phyloP scores from a whole-genome alignment of 2,113 vertebrate species.

The Nematolebias whitei region DNA sequence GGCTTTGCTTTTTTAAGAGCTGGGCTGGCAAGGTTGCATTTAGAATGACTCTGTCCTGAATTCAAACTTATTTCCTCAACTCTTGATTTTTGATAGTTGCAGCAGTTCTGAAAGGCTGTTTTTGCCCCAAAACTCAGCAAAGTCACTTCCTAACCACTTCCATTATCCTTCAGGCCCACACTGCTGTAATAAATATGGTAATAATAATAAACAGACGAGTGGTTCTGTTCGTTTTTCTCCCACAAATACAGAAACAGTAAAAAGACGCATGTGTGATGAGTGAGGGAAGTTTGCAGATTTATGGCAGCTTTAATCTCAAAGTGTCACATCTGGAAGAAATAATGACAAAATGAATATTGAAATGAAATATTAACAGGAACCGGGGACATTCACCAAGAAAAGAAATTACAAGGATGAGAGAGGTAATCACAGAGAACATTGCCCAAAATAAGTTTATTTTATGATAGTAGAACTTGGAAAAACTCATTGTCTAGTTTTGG shows the following conservation, averaged over 20 bases:
- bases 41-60: constrained; percentile 32
- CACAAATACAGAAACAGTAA: constrained; percentile 64
- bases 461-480: constrained; percentile 55
- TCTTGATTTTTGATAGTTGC: constrained; percentile 30
- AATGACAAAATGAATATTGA: constrained; percentile 71
- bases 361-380: constrained; percentile 65
- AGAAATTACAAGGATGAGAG: constrained; percentile 11
- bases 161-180: constrained; percentile 50
- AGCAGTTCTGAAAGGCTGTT: constrained; percentile 37
- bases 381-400: constrained; percentile 54
- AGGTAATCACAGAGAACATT: constrained; percentile 11
- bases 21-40: constrained; percentile 35
- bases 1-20: constrained; percentile 50
- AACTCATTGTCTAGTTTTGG: constrained; percentile 65
- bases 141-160: constrained; percentile 51
- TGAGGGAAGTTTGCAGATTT: constrained; percentile 62
- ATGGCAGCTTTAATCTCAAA: constrained; percentile 69
- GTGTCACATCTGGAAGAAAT: constrained; percentile 74
- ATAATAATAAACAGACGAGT: constrained; percentile 71
- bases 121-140: constrained; percentile 40
- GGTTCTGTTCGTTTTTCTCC: constrained; percentile 58
- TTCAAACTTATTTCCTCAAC: constrained; percentile 50
- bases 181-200: constrained; percentile 66
- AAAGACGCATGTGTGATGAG: constrained; percentile 46
- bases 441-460: constrained; percentile 35